Conservation (phyloP, 1,140 invertebrate genomes). For the Leptopilina clavipes region DNA sequence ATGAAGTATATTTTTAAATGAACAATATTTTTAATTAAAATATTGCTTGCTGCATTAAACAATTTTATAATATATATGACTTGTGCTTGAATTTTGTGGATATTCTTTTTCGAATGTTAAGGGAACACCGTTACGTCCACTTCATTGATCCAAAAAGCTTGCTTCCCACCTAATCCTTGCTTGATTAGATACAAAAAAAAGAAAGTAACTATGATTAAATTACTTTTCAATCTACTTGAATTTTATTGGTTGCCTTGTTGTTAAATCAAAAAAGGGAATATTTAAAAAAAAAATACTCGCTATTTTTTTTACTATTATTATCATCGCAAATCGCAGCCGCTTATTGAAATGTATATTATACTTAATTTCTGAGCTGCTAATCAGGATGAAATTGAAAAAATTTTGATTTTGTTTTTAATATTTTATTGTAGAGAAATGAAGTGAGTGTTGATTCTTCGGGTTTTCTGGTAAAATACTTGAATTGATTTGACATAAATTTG, state of each 20-base stretch:
- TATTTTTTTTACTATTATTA: neutral
- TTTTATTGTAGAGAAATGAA: too few species aligned
- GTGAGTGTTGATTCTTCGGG: too few species aligned
- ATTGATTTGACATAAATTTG: too few species aligned
- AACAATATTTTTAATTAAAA: too few species aligned
- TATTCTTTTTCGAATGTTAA: constrained; percentile 17
- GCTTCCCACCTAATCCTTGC: constrained; percentile 3
- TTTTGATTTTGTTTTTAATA: too few species aligned
- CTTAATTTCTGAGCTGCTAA: constrained; percentile 32
- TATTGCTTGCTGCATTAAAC: constrained; percentile 34
- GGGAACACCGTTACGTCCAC: neutral
- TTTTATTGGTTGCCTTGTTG: neutral
- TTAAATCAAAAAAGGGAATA: neutral
- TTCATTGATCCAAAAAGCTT: constrained; percentile 4
- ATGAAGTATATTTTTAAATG: too few species aligned
- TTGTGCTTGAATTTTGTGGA: constrained; percentile 24
- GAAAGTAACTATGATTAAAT: neutral
- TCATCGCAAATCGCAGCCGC: constrained; percentile 10
- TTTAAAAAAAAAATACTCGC: neutral
- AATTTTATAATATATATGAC: neutral
- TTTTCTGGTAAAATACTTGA: too few species aligned
- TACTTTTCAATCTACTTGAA: neutral
- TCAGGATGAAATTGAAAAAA: neutral
- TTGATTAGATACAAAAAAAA: constrained; percentile 4
- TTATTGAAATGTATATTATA: neutral